These are phyloP conservation scores for Xylota segnis DNA, from an alignment of 2,888 invertebrate species.

Conservation along the genomic window DNA sequence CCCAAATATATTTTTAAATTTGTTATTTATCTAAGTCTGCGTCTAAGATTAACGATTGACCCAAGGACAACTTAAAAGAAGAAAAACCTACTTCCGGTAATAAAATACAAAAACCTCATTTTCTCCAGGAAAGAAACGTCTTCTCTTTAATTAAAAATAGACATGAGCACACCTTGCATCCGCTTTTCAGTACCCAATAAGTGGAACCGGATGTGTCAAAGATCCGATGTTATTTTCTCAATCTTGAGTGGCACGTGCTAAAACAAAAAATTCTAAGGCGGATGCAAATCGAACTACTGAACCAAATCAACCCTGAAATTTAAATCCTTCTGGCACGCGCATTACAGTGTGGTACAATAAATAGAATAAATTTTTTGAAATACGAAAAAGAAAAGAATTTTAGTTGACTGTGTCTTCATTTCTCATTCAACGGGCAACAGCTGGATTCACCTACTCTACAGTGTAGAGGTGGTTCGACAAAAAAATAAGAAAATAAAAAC, in stretches of 20 bases:
- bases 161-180: slow-evolving; percentile 73
- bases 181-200: slow-evolving; percentile 66
- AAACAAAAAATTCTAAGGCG: slow-evolving; percentile 32
- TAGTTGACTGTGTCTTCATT: slow-evolving; percentile 23
- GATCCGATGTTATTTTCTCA: slow-evolving; percentile 57
- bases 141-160: slow-evolving; percentile 67
- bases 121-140: slow-evolving; percentile 24
- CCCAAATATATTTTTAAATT: not conserved
- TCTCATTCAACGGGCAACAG: slow-evolving; percentile 39
- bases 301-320: slow-evolving; percentile 65
- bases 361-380: slow-evolving; percentile 19
- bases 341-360: slow-evolving; percentile 15
- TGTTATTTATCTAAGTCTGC: not conserved
- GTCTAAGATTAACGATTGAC: slow-evolving; percentile 5
- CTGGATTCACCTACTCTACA: slow-evolving; percentile 57
- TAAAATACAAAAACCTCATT: slow-evolving; percentile 46
- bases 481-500: slow-evolving; percentile 57
- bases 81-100: slow-evolving; percentile 59
- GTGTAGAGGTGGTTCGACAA: slow-evolving; percentile 31
- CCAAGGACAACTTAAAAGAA: slow-evolving; percentile 48
- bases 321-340: slow-evolving; percentile 47
- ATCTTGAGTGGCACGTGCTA: slow-evolving; percentile 68
- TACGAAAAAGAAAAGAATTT: slow-evolving; percentile 20
- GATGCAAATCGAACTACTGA: slow-evolving; percentile 66
- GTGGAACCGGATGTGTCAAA: slow-evolving; percentile 74